phyloP scores from a whole-genome alignment of 2,113 vertebrate genomes.

The Sula dactylatra region DNA sequence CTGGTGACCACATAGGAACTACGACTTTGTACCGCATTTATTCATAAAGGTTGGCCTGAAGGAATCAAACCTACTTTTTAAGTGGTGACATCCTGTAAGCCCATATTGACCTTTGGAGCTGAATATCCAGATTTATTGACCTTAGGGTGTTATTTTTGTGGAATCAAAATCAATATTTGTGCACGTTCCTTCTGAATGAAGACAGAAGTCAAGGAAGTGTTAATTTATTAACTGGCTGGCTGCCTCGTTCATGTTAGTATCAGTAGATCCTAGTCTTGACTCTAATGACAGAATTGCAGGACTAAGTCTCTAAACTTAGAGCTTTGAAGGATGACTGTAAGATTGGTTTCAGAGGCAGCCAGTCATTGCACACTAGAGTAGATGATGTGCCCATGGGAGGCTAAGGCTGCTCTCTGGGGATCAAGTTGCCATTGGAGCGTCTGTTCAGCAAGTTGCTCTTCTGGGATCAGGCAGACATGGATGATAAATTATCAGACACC shows the following conservation, averaged over 20 bases:
- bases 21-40: neutral
- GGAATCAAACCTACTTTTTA: neutral
- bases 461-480: neutral
- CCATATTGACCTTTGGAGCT: neutral
- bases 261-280: neutral
- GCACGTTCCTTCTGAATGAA: neutral
- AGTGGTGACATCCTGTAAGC: neutral
- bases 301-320: neutral
- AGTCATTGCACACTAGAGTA: neutral
- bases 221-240: neutral
- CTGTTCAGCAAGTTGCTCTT: neutral
- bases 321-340: neutral
- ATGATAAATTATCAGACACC: neutral
- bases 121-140: neutral
- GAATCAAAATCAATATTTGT: neutral
- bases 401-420: neutral
- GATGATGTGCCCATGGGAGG: neutral
- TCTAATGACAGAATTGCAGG: neutral
- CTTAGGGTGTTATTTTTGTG: neutral
- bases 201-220: neutral
- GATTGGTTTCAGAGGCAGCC: neutral
- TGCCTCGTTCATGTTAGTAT: neutral
- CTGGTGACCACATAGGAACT: conserved; percentile 4
- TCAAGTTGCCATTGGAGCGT: neutral
- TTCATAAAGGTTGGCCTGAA: neutral